A percentile compares a stretch with the other conserved stretches of the same genome.
Conservation (phyloP, 2,113 vertebrate species). For the Leptosomus discolor region DNA sequence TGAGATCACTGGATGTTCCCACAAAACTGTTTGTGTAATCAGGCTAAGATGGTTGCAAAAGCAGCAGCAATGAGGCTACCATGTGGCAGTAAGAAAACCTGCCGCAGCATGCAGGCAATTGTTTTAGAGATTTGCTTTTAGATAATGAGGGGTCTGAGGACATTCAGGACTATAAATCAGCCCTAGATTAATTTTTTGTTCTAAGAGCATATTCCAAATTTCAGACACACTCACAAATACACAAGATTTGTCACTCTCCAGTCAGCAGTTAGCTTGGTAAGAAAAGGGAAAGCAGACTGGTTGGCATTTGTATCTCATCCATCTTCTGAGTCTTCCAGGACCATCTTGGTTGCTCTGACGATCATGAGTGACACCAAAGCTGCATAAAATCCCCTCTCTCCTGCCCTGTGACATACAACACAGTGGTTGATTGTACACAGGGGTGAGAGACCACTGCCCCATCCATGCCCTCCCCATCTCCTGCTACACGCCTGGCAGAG, state of each 20-base stretch:
- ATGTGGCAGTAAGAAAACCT: not conserved
- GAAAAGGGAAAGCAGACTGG: not conserved
- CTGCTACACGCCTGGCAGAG: not conserved
- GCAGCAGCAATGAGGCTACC: not conserved
- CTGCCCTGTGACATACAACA: not conserved
- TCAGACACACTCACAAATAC: not conserved
- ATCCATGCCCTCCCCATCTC: not conserved
- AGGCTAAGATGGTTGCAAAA: not conserved
- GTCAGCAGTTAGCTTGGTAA: not conserved
- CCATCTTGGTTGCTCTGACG: not conserved
- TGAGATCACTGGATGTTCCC: constrained; percentile 61
- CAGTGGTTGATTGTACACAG: not conserved
- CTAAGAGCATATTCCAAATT: not conserved
- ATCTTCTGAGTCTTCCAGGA: not conserved
- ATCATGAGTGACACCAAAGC: not conserved
- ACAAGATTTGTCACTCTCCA: not conserved
- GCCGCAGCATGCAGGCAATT: not conserved
- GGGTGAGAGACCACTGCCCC: not conserved
- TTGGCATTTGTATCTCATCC: not conserved
- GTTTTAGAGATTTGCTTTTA: not conserved
- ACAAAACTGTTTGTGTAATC: constrained; percentile 49
- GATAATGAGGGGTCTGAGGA: not conserved
- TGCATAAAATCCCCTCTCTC: not conserved
- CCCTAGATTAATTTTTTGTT: not conserved
- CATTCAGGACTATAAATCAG: not conserved